phyloP scores from a whole-genome alignment of 2,113 vertebrate species.

The Silurus meridionalis region DNA sequence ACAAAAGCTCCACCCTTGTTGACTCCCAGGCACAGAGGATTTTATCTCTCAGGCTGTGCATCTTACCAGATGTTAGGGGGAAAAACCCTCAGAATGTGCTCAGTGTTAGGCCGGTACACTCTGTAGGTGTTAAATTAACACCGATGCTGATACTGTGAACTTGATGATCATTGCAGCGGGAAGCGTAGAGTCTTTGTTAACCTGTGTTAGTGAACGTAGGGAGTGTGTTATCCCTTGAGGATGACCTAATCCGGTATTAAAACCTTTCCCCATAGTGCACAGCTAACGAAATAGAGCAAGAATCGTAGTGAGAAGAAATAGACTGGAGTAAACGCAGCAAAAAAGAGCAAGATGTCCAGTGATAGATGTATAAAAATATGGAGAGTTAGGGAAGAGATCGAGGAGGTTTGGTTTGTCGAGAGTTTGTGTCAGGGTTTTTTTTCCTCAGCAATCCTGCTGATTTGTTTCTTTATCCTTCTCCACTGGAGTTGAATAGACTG shows the following conservation, averaged over 20 bases:
- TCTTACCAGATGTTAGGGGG: not conserved
- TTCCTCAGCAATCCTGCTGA: not conserved
- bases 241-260: slow-evolving; percentile 37
- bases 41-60: not conserved
- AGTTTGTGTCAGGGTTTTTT: not conserved
- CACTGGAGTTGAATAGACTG: slow-evolving; percentile 5
- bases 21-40: not conserved
- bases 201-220: slow-evolving; percentile 29
- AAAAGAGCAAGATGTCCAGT: not conserved
- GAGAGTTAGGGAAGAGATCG: not conserved
- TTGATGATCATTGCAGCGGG: slow-evolving; percentile 27
- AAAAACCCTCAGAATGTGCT: not conserved
- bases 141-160: slow-evolving; percentile 20
- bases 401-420: not conserved
- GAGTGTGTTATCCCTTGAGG: slow-evolving; percentile 16
- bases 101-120: not conserved
- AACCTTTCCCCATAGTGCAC: not conserved
- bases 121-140: slow-evolving; percentile 23
- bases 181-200: slow-evolving; percentile 22
- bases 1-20: not conserved
- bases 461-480: slow-evolving; percentile 32
- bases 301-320: not conserved
- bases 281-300: not conserved
- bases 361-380: not conserved
- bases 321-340: not conserved